Percentiles rank a stretch among this genome's conserved stretches.
These are phyloP conservation scores for Orthonevra nobilis DNA, from an alignment of 2,888 invertebrate species.

Conservation along the genomic window DNA sequence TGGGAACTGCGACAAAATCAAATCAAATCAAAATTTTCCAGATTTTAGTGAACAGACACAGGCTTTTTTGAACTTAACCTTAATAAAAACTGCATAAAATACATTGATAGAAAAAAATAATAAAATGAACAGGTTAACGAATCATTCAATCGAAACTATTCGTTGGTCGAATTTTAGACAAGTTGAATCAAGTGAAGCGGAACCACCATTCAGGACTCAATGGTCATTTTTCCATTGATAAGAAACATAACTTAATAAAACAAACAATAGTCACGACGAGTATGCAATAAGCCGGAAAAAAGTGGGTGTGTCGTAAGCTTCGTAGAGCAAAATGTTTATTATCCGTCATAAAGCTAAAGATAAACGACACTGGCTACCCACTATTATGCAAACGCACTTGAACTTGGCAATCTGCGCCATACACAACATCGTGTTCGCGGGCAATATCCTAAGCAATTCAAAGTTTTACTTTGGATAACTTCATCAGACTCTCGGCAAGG, in stretches of 20 bases:
- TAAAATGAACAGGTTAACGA: too few species aligned
- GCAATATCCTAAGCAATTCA: not conserved
- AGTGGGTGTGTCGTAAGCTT: slow-evolving; percentile 21
- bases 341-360: slow-evolving; percentile 2
- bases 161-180: too few species aligned
- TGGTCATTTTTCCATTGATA: too few species aligned
- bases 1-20: too few species aligned
- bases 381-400: not conserved
- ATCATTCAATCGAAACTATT: too few species aligned
- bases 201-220: too few species aligned
- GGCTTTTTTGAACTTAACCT: too few species aligned
- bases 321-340: slow-evolving; percentile 3
- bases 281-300: not conserved
- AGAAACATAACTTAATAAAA: slow-evolving; percentile 3
- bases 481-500: not conserved
- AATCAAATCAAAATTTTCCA: too few species aligned
- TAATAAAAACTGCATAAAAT: too few species aligned
- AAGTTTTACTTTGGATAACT: not conserved
- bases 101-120: too few species aligned
- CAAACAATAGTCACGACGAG: not conserved
- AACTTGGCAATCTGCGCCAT: slow-evolving; percentile 13
- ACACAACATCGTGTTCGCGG: not conserved
- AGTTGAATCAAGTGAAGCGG: too few species aligned
- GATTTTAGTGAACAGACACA: too few species aligned
- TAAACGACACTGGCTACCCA: not conserved